Conservation (phyloP, 2,888 invertebrate species). For the Congeria kusceri region DNA sequence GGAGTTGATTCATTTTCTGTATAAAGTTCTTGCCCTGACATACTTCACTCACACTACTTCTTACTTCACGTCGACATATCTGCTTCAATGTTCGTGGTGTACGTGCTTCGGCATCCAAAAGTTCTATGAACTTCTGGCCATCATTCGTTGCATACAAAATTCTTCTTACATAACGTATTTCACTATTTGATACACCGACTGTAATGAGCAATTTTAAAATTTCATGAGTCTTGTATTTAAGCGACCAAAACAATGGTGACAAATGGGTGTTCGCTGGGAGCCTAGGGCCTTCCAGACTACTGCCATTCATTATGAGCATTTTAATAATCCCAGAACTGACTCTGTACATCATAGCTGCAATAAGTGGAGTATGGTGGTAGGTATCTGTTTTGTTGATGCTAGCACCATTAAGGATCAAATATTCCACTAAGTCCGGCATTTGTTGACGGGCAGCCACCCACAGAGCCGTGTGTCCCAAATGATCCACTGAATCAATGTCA, state of each 20-base stretch:
- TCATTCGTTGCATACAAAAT: constrained; percentile 70
- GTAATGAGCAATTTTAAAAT: constrained; percentile 74
- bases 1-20: constrained; percentile 70
- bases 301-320: constrained; percentile 78
- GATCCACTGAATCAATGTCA: constrained; percentile 81
- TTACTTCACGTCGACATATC: constrained; percentile 71
- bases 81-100: constrained; percentile 75
- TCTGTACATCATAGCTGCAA: constrained; percentile 78
- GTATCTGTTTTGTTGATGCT: constrained; percentile 82
- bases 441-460: constrained; percentile 79
- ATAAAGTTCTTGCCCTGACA: constrained; percentile 76
- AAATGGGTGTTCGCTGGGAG: constrained; percentile 73
- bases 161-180: constrained; percentile 75
- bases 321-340: constrained; percentile 79
- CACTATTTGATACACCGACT: constrained; percentile 74
- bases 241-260: constrained; percentile 79
- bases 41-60: constrained; percentile 68
- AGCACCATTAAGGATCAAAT: constrained; percentile 79
- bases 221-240: constrained; percentile 77
- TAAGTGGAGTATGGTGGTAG: constrained; percentile 81
- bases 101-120: constrained; percentile 72
- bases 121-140: constrained; percentile 67
- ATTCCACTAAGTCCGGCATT: constrained; percentile 78
- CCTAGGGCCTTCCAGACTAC: constrained; percentile 74
- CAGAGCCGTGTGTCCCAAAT: constrained; percentile 78